A percentile compares a stretch with the other conserved stretches of the same genome.
These are phyloP conservation scores for Strix uralensis DNA, from an alignment of 2,113 vertebrate species.

Conservation along the genomic window DNA sequence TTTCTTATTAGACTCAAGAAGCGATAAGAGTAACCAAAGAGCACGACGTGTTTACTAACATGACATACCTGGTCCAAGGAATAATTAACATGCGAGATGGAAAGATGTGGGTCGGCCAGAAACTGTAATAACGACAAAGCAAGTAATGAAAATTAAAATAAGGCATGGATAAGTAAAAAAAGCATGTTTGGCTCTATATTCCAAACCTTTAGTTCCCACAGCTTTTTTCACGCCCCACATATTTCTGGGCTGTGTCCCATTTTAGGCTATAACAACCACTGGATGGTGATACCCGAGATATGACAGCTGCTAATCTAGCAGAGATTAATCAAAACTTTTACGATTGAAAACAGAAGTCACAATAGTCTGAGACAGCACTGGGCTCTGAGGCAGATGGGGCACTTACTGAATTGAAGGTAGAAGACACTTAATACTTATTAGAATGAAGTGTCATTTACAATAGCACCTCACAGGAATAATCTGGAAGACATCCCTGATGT, in stretches of 20 bases:
- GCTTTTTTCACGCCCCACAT: fast-evolving
- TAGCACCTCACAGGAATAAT: not conserved
- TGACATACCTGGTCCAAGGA: conserved; percentile 91
- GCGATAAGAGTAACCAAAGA: not conserved
- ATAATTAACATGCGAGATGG: conserved; percentile 95
- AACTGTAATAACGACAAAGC: conserved; percentile 81
- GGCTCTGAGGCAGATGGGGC: not conserved
- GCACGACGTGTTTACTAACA: not conserved
- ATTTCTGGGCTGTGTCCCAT: not conserved
- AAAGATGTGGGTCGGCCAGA: conserved; percentile 93
- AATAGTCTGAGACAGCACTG: not conserved
- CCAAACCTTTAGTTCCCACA: not conserved
- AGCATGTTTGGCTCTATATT: not conserved
- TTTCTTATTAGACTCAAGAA: not conserved
- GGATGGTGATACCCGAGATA: not conserved
- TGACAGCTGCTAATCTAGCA: not conserved
- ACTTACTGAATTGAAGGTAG: not conserved
- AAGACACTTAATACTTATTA: not conserved
- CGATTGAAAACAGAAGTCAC: not conserved
- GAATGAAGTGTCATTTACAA: not conserved
- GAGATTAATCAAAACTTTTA: not conserved
- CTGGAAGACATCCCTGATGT: not conserved
- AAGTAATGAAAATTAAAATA: not conserved
- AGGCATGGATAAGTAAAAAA: not conserved
- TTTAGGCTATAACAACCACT: not conserved